These are phyloP conservation scores for Tetragnatha montana DNA, from an alignment of 2,888 invertebrate species.

Conservation along the genomic window DNA sequence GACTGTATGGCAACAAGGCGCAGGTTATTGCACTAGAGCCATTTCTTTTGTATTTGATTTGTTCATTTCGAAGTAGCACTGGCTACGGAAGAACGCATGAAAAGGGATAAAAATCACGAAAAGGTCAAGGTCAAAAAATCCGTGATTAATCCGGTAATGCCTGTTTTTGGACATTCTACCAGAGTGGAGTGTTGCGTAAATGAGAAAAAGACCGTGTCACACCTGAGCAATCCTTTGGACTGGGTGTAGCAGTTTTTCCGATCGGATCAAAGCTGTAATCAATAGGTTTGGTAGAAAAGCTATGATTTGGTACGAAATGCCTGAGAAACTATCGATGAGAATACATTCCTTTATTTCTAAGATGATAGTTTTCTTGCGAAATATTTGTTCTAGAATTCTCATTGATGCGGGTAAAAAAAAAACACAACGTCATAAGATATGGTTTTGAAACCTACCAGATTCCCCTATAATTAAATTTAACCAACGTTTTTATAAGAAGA, in stretches of 20 bases:
- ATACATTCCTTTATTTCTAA: background rate
- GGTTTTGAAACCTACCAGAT: no score
- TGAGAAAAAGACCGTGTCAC: background rate
- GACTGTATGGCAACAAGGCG: conserved; percentile 8
- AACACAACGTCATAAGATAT: no score
- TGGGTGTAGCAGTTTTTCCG: conserved; percentile 12
- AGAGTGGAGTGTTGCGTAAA: background rate
- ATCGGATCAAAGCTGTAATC: conserved; percentile 19
- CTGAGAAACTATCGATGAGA: background rate
- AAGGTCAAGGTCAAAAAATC: conserved; percentile 1
- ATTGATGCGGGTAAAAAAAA: no score
- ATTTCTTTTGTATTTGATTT: conserved; percentile 19
- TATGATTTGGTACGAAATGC: background rate
- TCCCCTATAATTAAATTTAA: no score
- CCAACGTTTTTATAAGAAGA: no score
- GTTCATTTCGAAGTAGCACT: conserved; percentile 12
- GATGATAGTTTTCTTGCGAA: background rate
- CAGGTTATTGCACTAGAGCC: conserved; percentile 13
- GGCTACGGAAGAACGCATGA: background rate
- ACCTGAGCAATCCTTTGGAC: conserved; percentile 14
- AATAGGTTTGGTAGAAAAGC: conserved; percentile 2
- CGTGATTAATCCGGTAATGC: conserved; percentile 1
- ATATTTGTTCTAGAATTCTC: background rate
- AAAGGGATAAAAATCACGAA: background rate
- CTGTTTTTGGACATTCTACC: background rate